Evolutionary conservation across 2,797 vertebrate genomes (phyloP), one percentile per base, ranked within the genome.

Genomic region (Momotus momota): DNA sequence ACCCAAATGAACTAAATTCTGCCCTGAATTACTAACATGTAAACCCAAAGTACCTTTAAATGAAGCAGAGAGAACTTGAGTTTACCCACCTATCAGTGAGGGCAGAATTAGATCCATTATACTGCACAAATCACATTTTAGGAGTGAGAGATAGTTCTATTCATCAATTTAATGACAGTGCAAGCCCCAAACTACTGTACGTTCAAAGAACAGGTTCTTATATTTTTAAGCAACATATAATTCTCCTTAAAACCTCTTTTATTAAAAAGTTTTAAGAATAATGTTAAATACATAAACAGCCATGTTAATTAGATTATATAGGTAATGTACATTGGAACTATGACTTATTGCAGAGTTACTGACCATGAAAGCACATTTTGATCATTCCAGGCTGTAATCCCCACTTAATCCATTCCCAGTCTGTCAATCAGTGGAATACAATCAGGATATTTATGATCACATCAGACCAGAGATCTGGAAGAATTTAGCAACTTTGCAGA

Each of bases 351-450:
- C 86, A 89, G 84, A 93, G 94, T 97, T 97, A 97, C 95, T 97
- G 96, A 96, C 97, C 92, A 96, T 97, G 97, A 96, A 97, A 98
- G 94, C 94, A 92, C 96, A 97, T 97, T 96, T 96, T 97, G 96
- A 97, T 96, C 97, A 97, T 97, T 97, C 95, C 95, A 90, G 92
- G 78, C 93, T 95, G 94, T 97, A 98, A 98, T 98, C 97, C 96
- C 90, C 87, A 80, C 95, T 97, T 97, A 98, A 98, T 97, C 97
- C 97, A 94, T 94, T 82, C 96, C 96, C 94, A 90, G 81, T 93
- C 97, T 97, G 97, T 97, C 97, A 98, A 97, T 98, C 97, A 98
- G 93, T 94, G 79, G 95, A 97, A 97, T 97, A 98, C 97, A 97
- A 97, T 97, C 97, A 96, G 78, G 94, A 98, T 97, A 98, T 98